Evolutionary conservation across 2,888 invertebrate genomes (phyloP), one percentile per base, ranked within the genome.

Genomic region (Dastarcus helophoroides): DNA sequence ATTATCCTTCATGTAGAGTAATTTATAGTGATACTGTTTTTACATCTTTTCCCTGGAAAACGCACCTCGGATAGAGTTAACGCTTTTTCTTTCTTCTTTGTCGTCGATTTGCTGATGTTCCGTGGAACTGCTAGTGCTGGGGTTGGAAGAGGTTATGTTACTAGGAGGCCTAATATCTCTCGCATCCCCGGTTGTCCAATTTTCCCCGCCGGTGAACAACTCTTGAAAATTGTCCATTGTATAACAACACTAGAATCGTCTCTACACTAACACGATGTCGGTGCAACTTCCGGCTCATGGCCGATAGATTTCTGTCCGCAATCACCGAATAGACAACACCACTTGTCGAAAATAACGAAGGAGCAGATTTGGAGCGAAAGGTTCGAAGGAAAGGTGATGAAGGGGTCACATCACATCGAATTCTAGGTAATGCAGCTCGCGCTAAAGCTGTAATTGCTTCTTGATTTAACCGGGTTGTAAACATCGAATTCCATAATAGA

Each of bases 21-120:
- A n/a, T n/a, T n/a, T n/a, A n/a, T n/a, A n/a, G n/a, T n/a, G n/a
- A n/a, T n/a, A n/a, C n/a, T n/a, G n/a, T n/a, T n/a, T n/a, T n/a
- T n/a, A n/a, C n/a, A n/a, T n/a, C n/a, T n/a, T n/a, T n/a, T n/a
- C n/a, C n/a, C n/a, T n/a, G n/a, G n/a, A 21, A 25, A 32, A 35
- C 35, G 21, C 22, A 35, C 76, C 76, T 75, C 76, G 62, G 42
- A 76, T 76, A 29, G 75, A 75, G 54, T 76, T 76, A 31, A 71
- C 72, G 37, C 66, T 69, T 54, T 72, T 73, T 54, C 69, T 65
- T 44, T 72, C 71, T 58, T 71, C 68, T 34, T 51, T 52, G 17
- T 53, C 52, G 30, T 53, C 56, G 26, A 46, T 40, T 16, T 43
- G 47, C 29, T 29, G 48, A 31, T 43, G 54, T 38, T 26, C 44